Conservation (phyloP, 2,113 vertebrate genomes). For the Alces alces region DNA sequence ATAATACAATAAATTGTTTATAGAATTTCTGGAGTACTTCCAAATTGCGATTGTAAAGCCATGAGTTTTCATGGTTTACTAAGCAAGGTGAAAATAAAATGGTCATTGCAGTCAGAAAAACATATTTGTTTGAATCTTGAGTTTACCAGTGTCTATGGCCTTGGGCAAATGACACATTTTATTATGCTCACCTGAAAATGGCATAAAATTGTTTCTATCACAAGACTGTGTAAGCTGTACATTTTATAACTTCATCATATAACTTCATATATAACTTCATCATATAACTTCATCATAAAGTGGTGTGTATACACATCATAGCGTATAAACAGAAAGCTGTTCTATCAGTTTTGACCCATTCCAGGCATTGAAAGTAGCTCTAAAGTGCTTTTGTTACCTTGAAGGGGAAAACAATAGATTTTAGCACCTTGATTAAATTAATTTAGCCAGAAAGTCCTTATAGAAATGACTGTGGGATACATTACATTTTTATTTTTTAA, state of each 20-base stretch:
- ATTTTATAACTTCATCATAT: not conserved
- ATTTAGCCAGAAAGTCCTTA: not conserved
- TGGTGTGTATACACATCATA: not conserved
- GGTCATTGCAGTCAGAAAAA: not conserved
- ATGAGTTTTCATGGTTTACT: not conserved
- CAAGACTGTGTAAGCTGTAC: not conserved
- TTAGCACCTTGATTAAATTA: not conserved
- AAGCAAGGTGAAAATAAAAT: not conserved
- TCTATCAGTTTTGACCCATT: not conserved
- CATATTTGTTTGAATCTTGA: not conserved
- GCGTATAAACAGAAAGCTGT: not conserved
- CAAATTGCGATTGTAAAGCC: not conserved
- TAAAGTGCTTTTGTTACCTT: not conserved
- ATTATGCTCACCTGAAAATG: slow-evolving; percentile 4
- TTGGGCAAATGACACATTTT: not conserved
- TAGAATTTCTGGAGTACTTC: not conserved
- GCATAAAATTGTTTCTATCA: not conserved
- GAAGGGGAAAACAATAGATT: not conserved
- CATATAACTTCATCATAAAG: not conserved
- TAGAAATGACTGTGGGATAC: not conserved
- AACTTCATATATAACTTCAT: not conserved
- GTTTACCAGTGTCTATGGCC: not conserved
- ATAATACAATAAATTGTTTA: not conserved
- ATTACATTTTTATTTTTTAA: not conserved
- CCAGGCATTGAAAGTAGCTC: not conserved